phyloP scores from a whole-genome alignment of 2,113 vertebrate genomes.

The Percina caprodes region DNA sequence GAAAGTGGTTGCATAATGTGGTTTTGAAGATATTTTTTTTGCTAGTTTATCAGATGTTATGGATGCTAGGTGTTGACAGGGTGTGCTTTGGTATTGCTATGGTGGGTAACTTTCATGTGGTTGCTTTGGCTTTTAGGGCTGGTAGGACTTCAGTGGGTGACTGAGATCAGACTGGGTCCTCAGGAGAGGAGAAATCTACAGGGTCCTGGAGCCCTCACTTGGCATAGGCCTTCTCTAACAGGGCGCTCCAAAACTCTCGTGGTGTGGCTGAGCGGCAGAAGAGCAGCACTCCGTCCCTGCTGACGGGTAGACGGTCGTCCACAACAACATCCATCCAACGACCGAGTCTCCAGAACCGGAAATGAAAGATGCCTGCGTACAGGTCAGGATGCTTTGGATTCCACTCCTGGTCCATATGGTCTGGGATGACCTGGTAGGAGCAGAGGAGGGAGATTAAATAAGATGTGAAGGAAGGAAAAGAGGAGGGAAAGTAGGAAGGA shows the following conservation, averaged over 20 bases:
- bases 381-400: constrained; percentile 77
- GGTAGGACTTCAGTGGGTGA: not conserved
- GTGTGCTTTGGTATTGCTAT: not conserved
- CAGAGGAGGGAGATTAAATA: not conserved
- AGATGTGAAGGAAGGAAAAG: not conserved
- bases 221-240: constrained; percentile 88
- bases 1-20: not conserved
- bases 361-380: constrained; percentile 88
- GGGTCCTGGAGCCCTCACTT: constrained; percentile 69
- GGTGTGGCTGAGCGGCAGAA: constrained; percentile 86
- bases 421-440: constrained; percentile 84
- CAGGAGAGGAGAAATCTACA: not conserved
- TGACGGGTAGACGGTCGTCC: constrained; percentile 86
- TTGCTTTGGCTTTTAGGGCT: not conserved
- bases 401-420: constrained; percentile 86
- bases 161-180: not conserved
- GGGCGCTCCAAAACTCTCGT: constrained; percentile 87
- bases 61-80: not conserved
- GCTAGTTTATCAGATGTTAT: not conserved
- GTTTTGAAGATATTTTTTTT: not conserved
- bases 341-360: constrained; percentile 87
- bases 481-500: not conserved
- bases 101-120: not conserved
- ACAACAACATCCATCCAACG: constrained; percentile 86
- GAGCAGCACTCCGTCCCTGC: constrained; percentile 81